A percentile compares a stretch with the other conserved stretches of the same genome.
These are phyloP conservation scores for Chionomys nivalis DNA, from an alignment of 2,113 vertebrate species.

Conservation along the genomic window DNA sequence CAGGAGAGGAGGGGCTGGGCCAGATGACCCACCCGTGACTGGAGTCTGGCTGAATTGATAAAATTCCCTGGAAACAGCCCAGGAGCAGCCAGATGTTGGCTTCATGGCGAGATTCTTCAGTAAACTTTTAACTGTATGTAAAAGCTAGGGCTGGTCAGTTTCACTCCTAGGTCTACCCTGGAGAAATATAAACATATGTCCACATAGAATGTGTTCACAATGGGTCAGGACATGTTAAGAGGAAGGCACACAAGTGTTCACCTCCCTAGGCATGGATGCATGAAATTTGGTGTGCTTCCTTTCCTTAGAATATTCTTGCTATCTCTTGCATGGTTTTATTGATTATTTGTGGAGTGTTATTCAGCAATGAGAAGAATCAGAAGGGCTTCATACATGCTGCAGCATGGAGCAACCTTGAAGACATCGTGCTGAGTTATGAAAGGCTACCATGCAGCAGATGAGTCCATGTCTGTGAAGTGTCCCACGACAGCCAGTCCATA, in stretches of 20 bases:
- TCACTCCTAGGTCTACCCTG: background rate
- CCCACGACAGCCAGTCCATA: background rate
- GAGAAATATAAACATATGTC: background rate
- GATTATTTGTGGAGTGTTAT: background rate
- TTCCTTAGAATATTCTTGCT: background rate
- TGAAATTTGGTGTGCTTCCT: too few relatives aligned
- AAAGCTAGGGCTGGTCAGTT: background rate
- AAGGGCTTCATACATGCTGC: too few relatives aligned
- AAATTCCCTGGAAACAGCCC: slow-evolving; percentile 85
- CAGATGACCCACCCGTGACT: slow-evolving; percentile 69
- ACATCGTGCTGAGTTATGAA: background rate
- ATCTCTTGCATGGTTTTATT: background rate
- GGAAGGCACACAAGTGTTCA: background rate
- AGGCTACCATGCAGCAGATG: rapidly evolving
- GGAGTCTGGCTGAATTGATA: slow-evolving; percentile 83
- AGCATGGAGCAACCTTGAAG: background rate
- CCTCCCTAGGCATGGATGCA: background rate
- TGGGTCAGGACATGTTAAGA: background rate
- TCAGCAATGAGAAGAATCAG: slow-evolving; percentile 16
- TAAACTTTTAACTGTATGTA: slow-evolving; percentile 73
- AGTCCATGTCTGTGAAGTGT: background rate
- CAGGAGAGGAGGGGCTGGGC: slow-evolving; percentile 77
- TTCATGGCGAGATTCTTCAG: slow-evolving; percentile 62
- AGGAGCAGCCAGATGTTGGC: slow-evolving; percentile 86
- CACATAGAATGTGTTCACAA: rapidly evolving